Conservation (phyloP, 37 sponge, comb jelly and placozoan species). For the Oopsacas minuta region DNA sequence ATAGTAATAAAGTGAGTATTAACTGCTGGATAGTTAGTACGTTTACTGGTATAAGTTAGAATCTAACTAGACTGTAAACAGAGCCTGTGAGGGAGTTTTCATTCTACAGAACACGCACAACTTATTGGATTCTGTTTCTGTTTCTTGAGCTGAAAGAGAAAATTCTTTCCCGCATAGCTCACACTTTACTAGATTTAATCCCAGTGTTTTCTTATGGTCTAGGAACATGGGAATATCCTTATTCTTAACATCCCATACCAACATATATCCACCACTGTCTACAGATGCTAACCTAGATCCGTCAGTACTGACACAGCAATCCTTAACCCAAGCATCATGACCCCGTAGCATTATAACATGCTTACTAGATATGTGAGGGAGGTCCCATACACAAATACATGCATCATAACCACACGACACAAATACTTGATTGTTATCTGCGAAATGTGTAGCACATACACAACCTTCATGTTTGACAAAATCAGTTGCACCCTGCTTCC, state of each 20-base stretch:
- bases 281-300: neutral
- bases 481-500: neutral
- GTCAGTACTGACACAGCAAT: neutral
- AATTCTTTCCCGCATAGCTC: neutral
- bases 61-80: neutral
- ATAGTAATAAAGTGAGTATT: too few relatives aligned
- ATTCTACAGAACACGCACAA: neutral
- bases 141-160: neutral
- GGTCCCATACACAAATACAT: neutral
- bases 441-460: neutral
- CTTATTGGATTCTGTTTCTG: neutral
- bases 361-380: neutral
- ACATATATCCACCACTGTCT: neutral
- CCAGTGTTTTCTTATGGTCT: neutral
- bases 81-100: neutral
- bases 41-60: too few relatives aligned
- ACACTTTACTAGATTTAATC: neutral
- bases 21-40: too few relatives aligned
- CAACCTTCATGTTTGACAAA: neutral
- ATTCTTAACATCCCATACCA: neutral
- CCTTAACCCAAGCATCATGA: neutral
- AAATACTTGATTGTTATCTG: neutral
- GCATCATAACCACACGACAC: neutral
- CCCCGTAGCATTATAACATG: neutral
- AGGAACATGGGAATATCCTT: neutral